Evolutionary conservation across 2,113 vertebrate species (phyloP).

Genomic region (Talpa occidentalis): DNA sequence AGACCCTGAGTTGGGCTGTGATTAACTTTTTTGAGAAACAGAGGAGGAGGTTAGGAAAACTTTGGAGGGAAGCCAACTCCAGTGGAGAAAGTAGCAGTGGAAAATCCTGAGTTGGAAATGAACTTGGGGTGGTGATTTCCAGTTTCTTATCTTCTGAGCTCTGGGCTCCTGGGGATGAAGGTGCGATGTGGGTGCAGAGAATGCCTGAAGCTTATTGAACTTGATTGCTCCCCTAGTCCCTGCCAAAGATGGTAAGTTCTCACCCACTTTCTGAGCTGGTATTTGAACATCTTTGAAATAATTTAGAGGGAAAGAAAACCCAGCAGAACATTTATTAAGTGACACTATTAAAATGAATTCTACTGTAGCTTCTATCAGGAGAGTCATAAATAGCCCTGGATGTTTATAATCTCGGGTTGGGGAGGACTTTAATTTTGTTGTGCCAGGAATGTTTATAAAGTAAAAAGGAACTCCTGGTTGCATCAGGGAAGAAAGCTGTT

Average conservation of each 20-base stretch:
- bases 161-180: background rate
- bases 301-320: background rate
- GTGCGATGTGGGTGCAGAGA: accelerated
- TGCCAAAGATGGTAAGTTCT: background rate
- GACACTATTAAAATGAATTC: constrained; percentile 14
- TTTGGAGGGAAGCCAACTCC: no score
- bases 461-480: constrained; percentile 38
- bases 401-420: constrained; percentile 10
- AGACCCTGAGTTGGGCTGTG: background rate
- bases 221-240: background rate
- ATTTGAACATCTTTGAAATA: constrained; percentile 16
- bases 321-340: constrained; percentile 2
- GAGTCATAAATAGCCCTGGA: constrained; percentile 76
- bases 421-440: constrained; percentile 73
- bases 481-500: constrained; percentile 15
- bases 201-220: accelerated
- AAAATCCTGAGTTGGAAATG: background rate
- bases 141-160: accelerated
- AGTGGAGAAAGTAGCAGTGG: accelerated
- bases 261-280: background rate
- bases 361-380: constrained; percentile 49
- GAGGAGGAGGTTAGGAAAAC: background rate
- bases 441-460: constrained; percentile 71
- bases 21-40: background rate
- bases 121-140: background rate